Percentiles rank a stretch among this genome's conserved stretches.
phyloP scores from a whole-genome alignment of 2,113 vertebrate species.

The Phodopus roborovskii region DNA sequence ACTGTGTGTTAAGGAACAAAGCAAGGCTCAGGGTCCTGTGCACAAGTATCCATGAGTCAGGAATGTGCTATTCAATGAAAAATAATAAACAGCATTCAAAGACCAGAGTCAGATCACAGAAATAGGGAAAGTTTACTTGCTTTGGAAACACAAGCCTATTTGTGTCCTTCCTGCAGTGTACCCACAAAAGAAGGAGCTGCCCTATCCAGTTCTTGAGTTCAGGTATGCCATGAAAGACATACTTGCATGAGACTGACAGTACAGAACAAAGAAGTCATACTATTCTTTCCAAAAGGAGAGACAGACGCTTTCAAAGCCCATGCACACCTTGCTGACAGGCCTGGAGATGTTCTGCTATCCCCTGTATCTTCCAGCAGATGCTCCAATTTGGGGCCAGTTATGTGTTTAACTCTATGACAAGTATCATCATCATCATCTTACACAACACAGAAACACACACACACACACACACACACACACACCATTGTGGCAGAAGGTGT shows the following conservation, averaged over 20 bases:
- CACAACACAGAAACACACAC: too few relatives aligned
- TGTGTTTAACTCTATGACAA: background rate
- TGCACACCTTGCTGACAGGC: background rate
- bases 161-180: background rate
- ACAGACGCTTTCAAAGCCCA: background rate
- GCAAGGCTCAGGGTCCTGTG: background rate
- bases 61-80: background rate
- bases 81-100: background rate
- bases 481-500: background rate
- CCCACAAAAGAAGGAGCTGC: background rate
- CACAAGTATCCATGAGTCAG: background rate
- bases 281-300: too few relatives aligned
- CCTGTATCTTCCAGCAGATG: background rate
- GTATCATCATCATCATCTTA: background rate
- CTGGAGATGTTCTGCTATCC: background rate
- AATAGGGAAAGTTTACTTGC: background rate
- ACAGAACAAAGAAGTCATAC: too few relatives aligned
- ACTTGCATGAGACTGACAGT: background rate
- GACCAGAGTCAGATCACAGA: background rate
- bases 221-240: background rate
- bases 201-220: background rate
- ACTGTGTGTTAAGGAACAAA: background rate
- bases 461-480: too few relatives aligned
- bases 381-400: background rate
- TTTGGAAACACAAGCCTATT: background rate